phyloP scores from a whole-genome alignment of 2,888 invertebrate species.

The Synergus japonicus region DNA sequence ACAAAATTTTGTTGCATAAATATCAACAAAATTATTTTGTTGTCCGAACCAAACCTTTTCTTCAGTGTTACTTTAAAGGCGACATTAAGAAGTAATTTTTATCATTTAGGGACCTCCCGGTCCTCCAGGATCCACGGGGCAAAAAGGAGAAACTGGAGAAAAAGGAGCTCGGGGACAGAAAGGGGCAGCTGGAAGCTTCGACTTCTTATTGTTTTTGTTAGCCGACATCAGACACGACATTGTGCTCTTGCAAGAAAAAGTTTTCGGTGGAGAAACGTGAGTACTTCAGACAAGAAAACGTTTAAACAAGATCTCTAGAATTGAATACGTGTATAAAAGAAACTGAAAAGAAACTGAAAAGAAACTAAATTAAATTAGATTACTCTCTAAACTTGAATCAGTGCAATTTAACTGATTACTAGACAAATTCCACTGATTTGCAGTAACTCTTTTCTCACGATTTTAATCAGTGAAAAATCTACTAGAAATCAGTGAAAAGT shows the following conservation, averaged over 20 bases:
- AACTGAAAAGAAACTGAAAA: background rate
- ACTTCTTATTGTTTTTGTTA: slow-evolving; percentile 82
- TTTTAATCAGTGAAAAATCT: no score
- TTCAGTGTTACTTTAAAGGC: no score
- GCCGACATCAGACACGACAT: slow-evolving; percentile 84
- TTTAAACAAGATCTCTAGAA: background rate
- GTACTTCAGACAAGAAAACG: slow-evolving; percentile 53
- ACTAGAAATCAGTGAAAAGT: no score
- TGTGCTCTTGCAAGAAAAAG: slow-evolving; percentile 80
- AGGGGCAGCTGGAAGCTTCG: slow-evolving; percentile 82
- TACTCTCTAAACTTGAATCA: no score
- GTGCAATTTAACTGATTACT: no score
- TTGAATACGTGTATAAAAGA: background rate
- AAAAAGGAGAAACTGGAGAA: slow-evolving; percentile 81
- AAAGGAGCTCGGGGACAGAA: slow-evolving; percentile 81
- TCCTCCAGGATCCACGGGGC: slow-evolving; percentile 81
- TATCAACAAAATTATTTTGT: no score
- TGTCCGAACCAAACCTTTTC: no score
- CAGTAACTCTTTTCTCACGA: no score
- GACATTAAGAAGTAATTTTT: background rate
- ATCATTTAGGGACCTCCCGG: slow-evolving; percentile 81
- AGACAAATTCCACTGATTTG: no score
- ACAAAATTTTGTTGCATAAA: no score
- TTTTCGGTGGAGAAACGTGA: slow-evolving; percentile 81
- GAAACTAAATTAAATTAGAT: background rate